Base-by-base conservation (phyloP, 2,113 vertebrate genomes). In the Nyctibius bracteatus region DNA sequence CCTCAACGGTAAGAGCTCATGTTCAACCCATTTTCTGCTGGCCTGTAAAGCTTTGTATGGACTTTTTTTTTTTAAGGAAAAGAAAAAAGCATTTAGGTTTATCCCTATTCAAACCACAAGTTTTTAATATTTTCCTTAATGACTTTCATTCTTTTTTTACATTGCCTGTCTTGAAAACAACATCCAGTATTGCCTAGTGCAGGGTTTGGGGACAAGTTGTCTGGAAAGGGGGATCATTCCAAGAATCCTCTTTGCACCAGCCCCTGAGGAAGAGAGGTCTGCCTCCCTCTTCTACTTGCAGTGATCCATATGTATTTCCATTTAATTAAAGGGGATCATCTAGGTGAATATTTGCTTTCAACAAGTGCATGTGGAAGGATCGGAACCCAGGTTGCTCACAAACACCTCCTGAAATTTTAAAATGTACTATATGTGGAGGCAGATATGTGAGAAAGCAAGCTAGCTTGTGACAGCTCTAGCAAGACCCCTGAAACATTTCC, bases 1-100 rank as follows among this genome's bases (percentile, higher is more conserved):
- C 94, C 55, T 68, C 94, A 27, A 95, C 52, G 98, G 98, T 98
- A 98, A 98, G 98, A 96, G 23, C 75, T 86, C 27, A 1, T 41
- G 51, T 94, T 81, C 88, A 75, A 25, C 49, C 55, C 41, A 43
- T 79, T 95, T 35, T 59, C 82, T 93, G 52, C 16, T 88, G 74
- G 66, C 51, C 65, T 94, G 25, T 49, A 65, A 59, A 75, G 12
- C 22, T 79, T 77, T 88, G 4, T 37, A 51, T 37, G 31, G 41
- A 37, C 14, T 71, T 79, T 25, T 6, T 25, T 51, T 49, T 54
- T 57, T 21, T 5, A 33, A 12, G 5, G 7, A 35, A 68, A 74
- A 73, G 5, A 8, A 35, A 68, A 74, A 73, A 58, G 1, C 11
- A 23, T 66, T 55, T 43, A 71, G 12, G 5, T 35, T 65, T 84